phyloP scores from a whole-genome alignment of 2,888 invertebrate species.

The Pammene aurita region DNA sequence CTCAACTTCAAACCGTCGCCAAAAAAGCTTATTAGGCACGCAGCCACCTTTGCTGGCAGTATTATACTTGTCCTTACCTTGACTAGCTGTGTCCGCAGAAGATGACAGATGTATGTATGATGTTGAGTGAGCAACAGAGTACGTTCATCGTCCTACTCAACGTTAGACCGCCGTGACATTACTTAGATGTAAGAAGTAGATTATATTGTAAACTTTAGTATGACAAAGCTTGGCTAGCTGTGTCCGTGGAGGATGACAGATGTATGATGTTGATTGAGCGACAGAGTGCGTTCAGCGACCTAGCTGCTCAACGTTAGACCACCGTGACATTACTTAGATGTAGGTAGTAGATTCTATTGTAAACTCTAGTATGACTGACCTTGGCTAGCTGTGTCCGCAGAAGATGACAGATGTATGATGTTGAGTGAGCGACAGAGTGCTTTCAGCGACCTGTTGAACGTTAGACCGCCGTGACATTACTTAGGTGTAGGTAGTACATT shows the following conservation, averaged over 20 bases:
- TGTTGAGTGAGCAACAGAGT: slow-evolving; percentile 93
- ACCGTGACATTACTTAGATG: no score
- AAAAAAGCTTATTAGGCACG: no score
- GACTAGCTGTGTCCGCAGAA: slow-evolving; percentile 57
- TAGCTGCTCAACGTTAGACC: no score
- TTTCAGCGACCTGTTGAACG: slow-evolving; percentile 92
- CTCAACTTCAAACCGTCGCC: no score
- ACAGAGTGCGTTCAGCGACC: slow-evolving; percentile 94
- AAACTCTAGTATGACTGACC: no score
- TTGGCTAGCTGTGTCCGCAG: slow-evolving; percentile 55
- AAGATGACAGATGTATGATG: slow-evolving; percentile 93
- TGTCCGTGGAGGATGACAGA: slow-evolving; percentile 84
- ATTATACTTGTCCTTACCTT: no score
- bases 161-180: no score
- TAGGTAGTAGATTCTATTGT: no score
- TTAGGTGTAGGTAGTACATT: no score
- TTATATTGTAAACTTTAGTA: no score
- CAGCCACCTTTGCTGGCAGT: no score
- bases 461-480: slow-evolving; percentile 90
- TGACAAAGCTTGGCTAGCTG: slow-evolving; percentile 50
- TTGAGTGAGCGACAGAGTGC: slow-evolving; percentile 95
- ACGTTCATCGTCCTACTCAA: slow-evolving; percentile 93
- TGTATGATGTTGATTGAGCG: slow-evolving; percentile 95
- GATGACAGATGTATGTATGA: slow-evolving; percentile 95
- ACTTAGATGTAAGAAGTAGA: no score